Conservation (phyloP, 2,113 vertebrate genomes). For the Ovibos moschatus region DNA sequence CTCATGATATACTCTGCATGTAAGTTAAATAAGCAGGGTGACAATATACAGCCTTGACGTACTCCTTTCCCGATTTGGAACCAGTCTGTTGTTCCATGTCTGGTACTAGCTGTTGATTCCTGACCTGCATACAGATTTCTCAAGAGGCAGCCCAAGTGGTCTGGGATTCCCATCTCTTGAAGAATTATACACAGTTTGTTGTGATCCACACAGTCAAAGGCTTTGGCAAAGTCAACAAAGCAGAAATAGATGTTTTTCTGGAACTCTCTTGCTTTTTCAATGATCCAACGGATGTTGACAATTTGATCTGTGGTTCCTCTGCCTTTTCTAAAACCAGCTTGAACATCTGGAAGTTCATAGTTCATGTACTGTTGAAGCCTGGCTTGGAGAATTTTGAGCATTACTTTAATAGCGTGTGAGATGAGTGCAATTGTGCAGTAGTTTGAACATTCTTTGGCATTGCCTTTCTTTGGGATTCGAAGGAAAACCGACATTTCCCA, state of each 20-base stretch:
- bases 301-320: not conserved
- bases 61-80: not conserved
- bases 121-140: not conserved
- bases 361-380: not conserved
- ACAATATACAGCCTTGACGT: not conserved
- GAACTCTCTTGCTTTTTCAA: not conserved
- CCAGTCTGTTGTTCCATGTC: not conserved
- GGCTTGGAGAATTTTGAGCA: not conserved
- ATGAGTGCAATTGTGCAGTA: not conserved
- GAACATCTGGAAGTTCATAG: not conserved
- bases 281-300: not conserved
- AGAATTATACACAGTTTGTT: not conserved
- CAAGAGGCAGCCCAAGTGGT: not conserved
- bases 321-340: not conserved
- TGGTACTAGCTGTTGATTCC: not conserved
- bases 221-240: not conserved
- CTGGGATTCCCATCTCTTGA: not conserved
- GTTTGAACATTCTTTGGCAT: not conserved
- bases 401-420: not conserved
- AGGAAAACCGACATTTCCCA: not conserved
- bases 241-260: not conserved
- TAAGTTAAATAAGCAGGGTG: not conserved
- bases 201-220: not conserved
- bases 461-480: not conserved
- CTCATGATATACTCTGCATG: not conserved